Conservation (phyloP, 2,113 vertebrate species). For the Acrocephalus kingi region DNA sequence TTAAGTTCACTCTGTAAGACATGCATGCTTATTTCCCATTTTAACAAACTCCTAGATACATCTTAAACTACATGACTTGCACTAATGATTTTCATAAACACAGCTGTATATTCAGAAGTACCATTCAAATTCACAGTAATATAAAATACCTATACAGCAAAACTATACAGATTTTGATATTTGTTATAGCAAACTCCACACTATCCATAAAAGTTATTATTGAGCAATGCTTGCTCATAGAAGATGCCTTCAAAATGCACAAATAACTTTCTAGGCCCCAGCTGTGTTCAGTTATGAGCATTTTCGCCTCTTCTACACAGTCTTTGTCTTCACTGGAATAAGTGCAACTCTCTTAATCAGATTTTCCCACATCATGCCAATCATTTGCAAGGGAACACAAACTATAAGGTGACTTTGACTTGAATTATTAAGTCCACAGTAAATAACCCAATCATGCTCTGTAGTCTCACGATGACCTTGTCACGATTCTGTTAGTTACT, state of each 20-base stretch:
- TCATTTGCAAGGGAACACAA: neutral
- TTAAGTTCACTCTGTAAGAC: neutral
- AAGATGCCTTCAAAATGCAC: neutral
- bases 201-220: neutral
- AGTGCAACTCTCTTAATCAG: neutral
- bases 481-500: neutral
- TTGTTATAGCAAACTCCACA: neutral
- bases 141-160: neutral
- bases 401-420: neutral
- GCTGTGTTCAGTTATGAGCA: neutral
- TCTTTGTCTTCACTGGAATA: neutral
- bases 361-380: neutral
- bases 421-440: neutral
- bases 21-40: neutral
- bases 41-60: neutral
- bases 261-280: neutral
- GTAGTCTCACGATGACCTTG: neutral
- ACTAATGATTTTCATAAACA: neutral
- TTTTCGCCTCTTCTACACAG: neutral
- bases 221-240: neutral
- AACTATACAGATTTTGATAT: neutral
- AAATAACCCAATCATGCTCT: neutral
- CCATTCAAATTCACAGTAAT: neutral
- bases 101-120: neutral
- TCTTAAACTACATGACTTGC: neutral